Conservation (phyloP, 2,888 invertebrate species). For the Uropetala carovei region DNA sequence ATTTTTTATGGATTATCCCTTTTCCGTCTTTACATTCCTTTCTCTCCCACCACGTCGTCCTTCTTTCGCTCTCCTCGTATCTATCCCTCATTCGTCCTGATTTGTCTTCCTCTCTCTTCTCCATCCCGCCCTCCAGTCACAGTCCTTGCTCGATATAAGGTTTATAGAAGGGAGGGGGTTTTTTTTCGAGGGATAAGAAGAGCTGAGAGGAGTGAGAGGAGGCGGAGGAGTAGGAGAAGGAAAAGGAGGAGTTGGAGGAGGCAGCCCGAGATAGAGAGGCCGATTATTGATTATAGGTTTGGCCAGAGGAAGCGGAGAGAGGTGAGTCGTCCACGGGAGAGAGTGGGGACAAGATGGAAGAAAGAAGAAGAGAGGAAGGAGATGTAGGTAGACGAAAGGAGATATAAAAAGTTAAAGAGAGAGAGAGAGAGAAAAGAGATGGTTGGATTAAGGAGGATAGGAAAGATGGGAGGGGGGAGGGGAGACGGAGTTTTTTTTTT, state of each 20-base stretch:
- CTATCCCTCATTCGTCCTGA: not conserved
- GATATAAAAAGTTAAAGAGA: not conserved
- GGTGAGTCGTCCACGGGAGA: slow-evolving; percentile 37
- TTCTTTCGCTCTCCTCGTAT: not conserved
- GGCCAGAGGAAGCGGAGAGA: slow-evolving; percentile 54
- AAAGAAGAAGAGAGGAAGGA: not conserved
- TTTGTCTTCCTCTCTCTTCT: not conserved
- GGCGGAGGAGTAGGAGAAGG: not conserved
- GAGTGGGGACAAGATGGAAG: not conserved
- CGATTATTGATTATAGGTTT: slow-evolving; percentile 60
- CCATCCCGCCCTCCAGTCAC: not conserved
- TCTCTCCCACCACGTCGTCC: not conserved
- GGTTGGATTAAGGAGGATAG: not conserved
- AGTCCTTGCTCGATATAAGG: not conserved
- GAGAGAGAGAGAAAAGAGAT: not conserved
- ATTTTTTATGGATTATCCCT: not conserved
- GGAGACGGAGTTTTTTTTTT: not conserved
- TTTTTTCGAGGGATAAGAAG: not conserved
- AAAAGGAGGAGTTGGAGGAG: not conserved
- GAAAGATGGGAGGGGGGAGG: no score
- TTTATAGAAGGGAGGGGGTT: not conserved
- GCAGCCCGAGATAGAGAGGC: slow-evolving; percentile 41
- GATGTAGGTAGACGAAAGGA: not conserved
- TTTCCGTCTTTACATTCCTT: not conserved
- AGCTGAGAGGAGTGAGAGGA: not conserved